Conservation (phyloP, 2,797 vertebrate genomes). For the Sandelia bainsii region DNA sequence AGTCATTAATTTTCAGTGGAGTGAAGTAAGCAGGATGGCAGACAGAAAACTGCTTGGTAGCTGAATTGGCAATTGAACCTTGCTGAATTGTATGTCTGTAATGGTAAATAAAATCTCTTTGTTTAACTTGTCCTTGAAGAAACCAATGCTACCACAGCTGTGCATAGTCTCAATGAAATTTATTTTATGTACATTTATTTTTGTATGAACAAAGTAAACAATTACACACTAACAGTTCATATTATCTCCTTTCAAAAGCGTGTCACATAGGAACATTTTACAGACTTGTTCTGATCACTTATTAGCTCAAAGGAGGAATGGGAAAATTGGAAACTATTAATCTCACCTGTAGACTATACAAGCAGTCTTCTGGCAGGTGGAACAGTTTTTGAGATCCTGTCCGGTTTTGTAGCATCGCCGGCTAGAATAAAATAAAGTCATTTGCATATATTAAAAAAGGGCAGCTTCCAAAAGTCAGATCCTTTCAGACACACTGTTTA, state of each 20-base stretch:
- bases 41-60: conserved; percentile 27
- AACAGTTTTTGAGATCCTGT: conserved; percentile 94
- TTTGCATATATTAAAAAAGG: conserved; percentile 9
- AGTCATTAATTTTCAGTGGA: conserved; percentile 63
- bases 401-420: conserved; percentile 89
- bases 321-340: not conserved
- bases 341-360: conserved; percentile 97
- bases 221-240: not conserved
- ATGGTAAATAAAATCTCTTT: conserved; percentile 23
- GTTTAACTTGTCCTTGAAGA: conserved; percentile 13
- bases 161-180: not conserved
- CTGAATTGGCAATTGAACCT: conserved; percentile 26
- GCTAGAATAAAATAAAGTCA: conserved; percentile 59
- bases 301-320: conserved; percentile 4
- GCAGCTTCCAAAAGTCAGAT: not conserved
- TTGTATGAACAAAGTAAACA: not conserved
- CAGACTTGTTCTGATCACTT: conserved; percentile 2
- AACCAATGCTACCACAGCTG: conserved; percentile 1
- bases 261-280: not conserved
- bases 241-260: conserved; percentile 1
- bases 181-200: not conserved
- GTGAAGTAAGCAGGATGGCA: conserved; percentile 35
- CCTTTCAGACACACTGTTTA: conserved; percentile 20
- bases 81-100: conserved; percentile 21
- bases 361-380: conserved; percentile 94